Base-by-base conservation (phyloP, 2,888 invertebrate genomes). In the Gari tellinella region DNA sequence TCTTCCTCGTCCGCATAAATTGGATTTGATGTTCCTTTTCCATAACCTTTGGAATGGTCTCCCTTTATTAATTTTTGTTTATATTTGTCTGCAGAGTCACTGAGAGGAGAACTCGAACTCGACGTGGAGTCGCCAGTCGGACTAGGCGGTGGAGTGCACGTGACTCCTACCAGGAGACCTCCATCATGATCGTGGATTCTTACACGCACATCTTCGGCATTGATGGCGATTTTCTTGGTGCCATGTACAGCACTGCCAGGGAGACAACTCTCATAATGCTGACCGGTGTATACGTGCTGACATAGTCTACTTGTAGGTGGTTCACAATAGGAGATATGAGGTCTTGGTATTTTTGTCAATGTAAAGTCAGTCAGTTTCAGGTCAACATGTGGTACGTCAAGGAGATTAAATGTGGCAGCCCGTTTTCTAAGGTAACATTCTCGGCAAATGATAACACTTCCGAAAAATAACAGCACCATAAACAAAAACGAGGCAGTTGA, bases 331-430 rank as follows among this genome's bases (percentile, higher is more conserved):
- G 79, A 75, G 21, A 82, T 63, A 31, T 80, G 61, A 10, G 85
- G 81, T 15, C 87, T 78, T 10, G 88, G 87, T 43, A 86, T 85
- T 58, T 81, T 79, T 2, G 86, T 86, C 25, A 88, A 61, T 1
- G 87, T 82, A 57, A 84, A 88, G 63, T 88, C 87, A 23, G 85
- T 83, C 53, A 84, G 63, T 55, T 86, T 84, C 1, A 84, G 62
- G 51, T 81, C 81, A 17, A 82, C 81, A 51, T 82, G 82, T 12
- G 84, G 84, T 1, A 83, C 78, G 8, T 86, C 84, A 7, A 81
- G 67, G 15, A 88, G 72, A 48, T 84, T 79, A 65, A 88, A 88
- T 2, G 87, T 82, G 25, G 85, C 80, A 0, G 82, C 81, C 40
- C 83, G 61, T 55, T 85, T 84, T 26, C 82, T 67, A 2, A 66